Evolutionary conservation across 2,797 vertebrate species (phyloP).

Genomic region (Chromis chromis): DNA sequence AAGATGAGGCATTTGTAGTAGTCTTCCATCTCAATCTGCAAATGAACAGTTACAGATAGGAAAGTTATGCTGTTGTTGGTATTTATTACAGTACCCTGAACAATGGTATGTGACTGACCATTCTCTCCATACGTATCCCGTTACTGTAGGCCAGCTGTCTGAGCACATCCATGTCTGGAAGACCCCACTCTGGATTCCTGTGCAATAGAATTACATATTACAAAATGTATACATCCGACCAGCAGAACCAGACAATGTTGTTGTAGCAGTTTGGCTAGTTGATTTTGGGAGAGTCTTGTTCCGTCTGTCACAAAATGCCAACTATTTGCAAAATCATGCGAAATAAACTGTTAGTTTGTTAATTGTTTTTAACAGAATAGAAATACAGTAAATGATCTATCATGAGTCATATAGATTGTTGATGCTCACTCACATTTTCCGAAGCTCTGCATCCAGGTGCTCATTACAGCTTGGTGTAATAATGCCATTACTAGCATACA

Average conservation of each 20-base stretch:
- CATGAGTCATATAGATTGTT: neutral
- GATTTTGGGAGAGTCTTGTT: neutral
- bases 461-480: constrained; percentile 81
- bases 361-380: neutral
- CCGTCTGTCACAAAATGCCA: neutral
- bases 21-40: constrained; percentile 84
- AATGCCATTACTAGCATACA: constrained; percentile 81
- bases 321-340: neutral
- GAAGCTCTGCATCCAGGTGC: constrained; percentile 76
- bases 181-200: constrained; percentile 86
- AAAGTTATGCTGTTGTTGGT: neutral
- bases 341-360: too few species aligned
- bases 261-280: neutral
- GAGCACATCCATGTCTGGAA: constrained; percentile 83
- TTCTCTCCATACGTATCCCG: constrained; percentile 79
- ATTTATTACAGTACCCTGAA: neutral
- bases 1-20: constrained; percentile 84
- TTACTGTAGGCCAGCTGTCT: constrained; percentile 80
- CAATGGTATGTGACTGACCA: constrained; percentile 66
- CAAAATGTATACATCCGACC: too few species aligned
- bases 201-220: neutral
- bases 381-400: neutral
- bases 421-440: constrained; percentile 64
- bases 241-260: neutral
- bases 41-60: constrained; percentile 17